Evolutionary conservation across 2,888 invertebrate species (phyloP).

Genomic region (Epirrhoe alternata): DNA sequence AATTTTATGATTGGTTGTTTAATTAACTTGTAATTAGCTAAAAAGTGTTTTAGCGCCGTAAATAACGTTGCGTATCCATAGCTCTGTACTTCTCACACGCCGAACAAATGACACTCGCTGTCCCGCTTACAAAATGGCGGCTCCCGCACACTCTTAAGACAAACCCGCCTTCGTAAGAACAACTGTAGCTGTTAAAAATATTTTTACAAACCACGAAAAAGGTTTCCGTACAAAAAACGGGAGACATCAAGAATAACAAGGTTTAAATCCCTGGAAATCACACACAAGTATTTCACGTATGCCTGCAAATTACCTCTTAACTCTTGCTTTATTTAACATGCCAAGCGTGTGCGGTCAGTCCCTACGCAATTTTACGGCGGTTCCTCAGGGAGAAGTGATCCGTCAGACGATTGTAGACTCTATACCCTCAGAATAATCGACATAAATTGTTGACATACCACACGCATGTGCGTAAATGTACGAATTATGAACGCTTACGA

Average conservation of each 20-base stretch:
- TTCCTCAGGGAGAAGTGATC: conserved; percentile 51
- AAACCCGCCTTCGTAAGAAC: too few species aligned
- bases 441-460: conserved; percentile 16
- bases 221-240: not conserved
- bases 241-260: conserved; percentile 2
- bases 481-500: conserved; percentile 12
- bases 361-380: conserved; percentile 58
- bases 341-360: conserved; percentile 47
- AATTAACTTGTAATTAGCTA: too few species aligned
- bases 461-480: conserved; percentile 7
- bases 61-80: too few species aligned
- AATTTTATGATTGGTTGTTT: too few species aligned
- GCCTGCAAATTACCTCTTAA: conserved; percentile 43
- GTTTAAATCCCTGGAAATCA: conserved; percentile 7
- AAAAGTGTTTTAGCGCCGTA: too few species aligned
- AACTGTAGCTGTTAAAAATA: too few species aligned
- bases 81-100: too few species aligned
- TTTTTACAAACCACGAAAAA: too few species aligned
- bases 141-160: too few species aligned
- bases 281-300: conserved; percentile 32
- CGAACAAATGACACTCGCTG: too few species aligned
- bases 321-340: conserved; percentile 55
- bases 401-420: conserved; percentile 42
- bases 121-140: too few species aligned
- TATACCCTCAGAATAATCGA: conserved; percentile 16